Evolutionary conservation across 2,797 vertebrate genomes (phyloP).

Genomic region (Lates japonicus): DNA sequence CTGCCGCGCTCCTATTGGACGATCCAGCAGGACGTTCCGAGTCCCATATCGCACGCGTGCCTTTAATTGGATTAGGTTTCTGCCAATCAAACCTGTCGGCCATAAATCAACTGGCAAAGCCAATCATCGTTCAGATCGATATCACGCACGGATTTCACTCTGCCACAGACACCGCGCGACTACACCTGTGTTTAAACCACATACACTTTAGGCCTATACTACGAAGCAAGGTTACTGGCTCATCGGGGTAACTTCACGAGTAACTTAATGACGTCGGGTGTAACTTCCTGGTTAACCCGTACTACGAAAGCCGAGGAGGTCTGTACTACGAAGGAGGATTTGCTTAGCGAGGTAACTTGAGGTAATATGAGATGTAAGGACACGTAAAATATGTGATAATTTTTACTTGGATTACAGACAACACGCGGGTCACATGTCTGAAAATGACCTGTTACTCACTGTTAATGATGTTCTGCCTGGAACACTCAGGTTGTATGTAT

Average conservation of each 20-base stretch:
- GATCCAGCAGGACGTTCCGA: conserved; percentile 46
- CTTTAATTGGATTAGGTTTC: conserved; percentile 66
- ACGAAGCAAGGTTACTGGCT: too few relatives aligned
- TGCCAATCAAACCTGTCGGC: conserved; percentile 66
- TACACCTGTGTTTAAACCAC: not conserved
- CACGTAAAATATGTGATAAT: too few relatives aligned
- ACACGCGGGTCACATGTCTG: too few relatives aligned
- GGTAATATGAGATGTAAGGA: not conserved
- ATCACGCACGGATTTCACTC: conserved; percentile 34
- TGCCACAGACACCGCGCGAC: conserved; percentile 9
- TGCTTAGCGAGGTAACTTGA: too few relatives aligned
- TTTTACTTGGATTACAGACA: too few relatives aligned
- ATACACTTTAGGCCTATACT: not conserved
- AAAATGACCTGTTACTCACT: too few relatives aligned
- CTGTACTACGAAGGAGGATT: too few relatives aligned
- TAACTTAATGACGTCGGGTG: too few relatives aligned
- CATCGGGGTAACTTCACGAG: too few relatives aligned
- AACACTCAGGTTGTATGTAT: too few relatives aligned
- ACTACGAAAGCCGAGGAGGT: too few relatives aligned
- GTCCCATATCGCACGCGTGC: conserved; percentile 50
- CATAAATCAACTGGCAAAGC: conserved; percentile 13
- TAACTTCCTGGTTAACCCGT: not conserved
- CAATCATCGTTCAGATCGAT: conserved; percentile 55
- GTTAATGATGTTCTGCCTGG: too few relatives aligned
- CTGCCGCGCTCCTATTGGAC: conserved; percentile 70